These are phyloP conservation scores for Melanotus villosus DNA, from an alignment of 2,888 invertebrate species.

Conservation along the genomic window DNA sequence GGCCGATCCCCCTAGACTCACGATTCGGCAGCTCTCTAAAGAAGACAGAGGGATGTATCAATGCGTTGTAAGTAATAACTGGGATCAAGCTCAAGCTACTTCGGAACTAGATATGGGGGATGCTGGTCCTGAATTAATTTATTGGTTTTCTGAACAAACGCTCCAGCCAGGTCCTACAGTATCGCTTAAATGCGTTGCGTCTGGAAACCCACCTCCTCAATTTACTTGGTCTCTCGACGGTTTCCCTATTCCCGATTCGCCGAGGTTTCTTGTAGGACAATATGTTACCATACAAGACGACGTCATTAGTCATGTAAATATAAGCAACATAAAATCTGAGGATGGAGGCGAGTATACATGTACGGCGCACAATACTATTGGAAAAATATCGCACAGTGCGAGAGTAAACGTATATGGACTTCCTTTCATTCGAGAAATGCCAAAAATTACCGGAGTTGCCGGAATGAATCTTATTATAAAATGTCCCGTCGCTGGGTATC, in stretches of 20 bases:
- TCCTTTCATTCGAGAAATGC: constrained; percentile 90
- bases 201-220: constrained; percentile 93
- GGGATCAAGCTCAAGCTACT: constrained; percentile 87
- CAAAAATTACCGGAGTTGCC: constrained; percentile 89
- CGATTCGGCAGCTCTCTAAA: constrained; percentile 78
- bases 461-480: constrained; percentile 88
- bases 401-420: constrained; percentile 90
- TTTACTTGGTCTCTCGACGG: constrained; percentile 94
- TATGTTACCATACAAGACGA: constrained; percentile 94
- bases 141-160: constrained; percentile 94
- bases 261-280: constrained; percentile 90
- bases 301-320: constrained; percentile 93
- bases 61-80: constrained; percentile 88
- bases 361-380: constrained; percentile 86
- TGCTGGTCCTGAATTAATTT: constrained; percentile 89
- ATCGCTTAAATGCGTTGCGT: constrained; percentile 93
- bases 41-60: constrained; percentile 94
- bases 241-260: constrained; percentile 75
- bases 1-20: constrained; percentile 64
- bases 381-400: constrained; percentile 85
- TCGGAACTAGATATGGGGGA: constrained; percentile 88
- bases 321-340: constrained; percentile 88
- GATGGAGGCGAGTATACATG: constrained; percentile 93
- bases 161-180: constrained; percentile 93
- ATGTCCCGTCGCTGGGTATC: constrained; percentile 92